Conservation (phyloP, 2,888 invertebrate species). For the Drosophila anomalipes region DNA sequence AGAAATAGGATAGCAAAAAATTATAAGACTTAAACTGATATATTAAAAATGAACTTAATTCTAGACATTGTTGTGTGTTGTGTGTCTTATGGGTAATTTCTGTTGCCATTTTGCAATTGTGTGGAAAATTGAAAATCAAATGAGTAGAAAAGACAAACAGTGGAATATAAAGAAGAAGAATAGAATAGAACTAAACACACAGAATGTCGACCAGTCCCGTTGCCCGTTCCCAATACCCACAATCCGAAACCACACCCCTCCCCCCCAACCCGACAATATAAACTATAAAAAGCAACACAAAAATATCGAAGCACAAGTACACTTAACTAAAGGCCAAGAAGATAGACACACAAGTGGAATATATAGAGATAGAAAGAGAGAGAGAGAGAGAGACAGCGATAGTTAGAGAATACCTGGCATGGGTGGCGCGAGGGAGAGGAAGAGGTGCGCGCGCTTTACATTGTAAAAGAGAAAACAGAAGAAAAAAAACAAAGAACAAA, state of each 20-base stretch:
- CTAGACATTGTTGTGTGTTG: constrained; percentile 22
- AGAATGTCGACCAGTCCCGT: constrained; percentile 51
- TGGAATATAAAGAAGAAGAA: constrained; percentile 11
- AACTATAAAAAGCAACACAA: constrained; percentile 76
- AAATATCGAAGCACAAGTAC: constrained; percentile 74
- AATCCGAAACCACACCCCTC: too few relatives aligned
- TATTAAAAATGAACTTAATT: constrained; percentile 70
- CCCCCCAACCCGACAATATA: constrained; percentile 60
- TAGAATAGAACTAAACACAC: constrained; percentile 36
- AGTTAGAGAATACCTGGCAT: constrained; percentile 27
- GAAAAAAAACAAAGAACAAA: constrained; percentile 20
- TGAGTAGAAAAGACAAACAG: constrained; percentile 48
- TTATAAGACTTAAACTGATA: constrained; percentile 46
- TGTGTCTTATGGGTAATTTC: constrained; percentile 25
- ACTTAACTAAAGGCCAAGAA: constrained; percentile 76
- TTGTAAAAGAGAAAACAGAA: constrained; percentile 56
- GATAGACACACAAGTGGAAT: constrained; percentile 46
- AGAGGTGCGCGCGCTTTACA: constrained; percentile 45
- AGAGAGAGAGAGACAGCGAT: not conserved
- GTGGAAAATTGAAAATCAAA: constrained; percentile 80
- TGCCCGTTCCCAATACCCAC: constrained; percentile 35
- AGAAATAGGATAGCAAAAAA: constrained; percentile 29
- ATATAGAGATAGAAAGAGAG: constrained; percentile 2
- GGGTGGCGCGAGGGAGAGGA: not conserved
- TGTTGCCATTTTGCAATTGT: constrained; percentile 68